Evolutionary conservation across 2,797 vertebrate species (phyloP), one percentile per base, ranked within the genome.

Genomic region (Pelodytes ibericus): DNA sequence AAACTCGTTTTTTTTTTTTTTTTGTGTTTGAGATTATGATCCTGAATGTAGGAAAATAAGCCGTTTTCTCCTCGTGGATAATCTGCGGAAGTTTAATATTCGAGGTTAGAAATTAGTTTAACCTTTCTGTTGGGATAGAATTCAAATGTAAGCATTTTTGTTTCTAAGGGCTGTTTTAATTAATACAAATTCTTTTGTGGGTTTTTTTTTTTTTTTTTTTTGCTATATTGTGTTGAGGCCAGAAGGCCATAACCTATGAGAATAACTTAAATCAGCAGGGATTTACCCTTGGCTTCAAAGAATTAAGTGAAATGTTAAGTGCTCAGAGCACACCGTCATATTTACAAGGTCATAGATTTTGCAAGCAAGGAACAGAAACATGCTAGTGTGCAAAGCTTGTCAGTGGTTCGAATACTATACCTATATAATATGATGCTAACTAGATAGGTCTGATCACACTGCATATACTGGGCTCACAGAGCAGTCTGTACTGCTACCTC

Each of bases 31-130:
- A 36, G 63, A 53, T 56, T 73, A 53, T 68, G 30, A 62, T 56
- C n/a, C 56, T 53, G 11, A 10, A 41, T 44, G 31, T 41, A 66
- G 31, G 61, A 68, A 72, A 72, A 79, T 68, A 79, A 79, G 62
- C 63, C n/a, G 18, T 15, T 1, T 9, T 30, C 24, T 31, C 53
- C 76, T 56, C 70, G 24, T 2, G 39, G 70, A 63, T 72, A 24
- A 33, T n/a, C 22, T 56, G 44, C 56, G 29, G 57, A 69, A 53
- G 22, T 62, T 18, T 53, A 36, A 39, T 31, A n/a, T 59, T 70
- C 25, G 1, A 22, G 74, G 31, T 69, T 69, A 63, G 22, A 13
- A 18, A 29, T 11, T 2, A 26, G 36, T 31, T 39, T 25, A 30
- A 51, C 47, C 64, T 30, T 65, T 65, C 15, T 29, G 36, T 44